Evolutionary conservation across 2,113 vertebrate species (phyloP).

Genomic region (Xenopus tropicalis): UCB_Xtro_10.0 CM004449.2:97810001-97810500

Average conservation of each 20-base stretch:
- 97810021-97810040: not conserved
- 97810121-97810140: not conserved
- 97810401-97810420: constrained; percentile 24
- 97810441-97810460: too few species aligned
- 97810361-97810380: constrained; percentile 62
- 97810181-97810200: not conserved
- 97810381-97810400: constrained; percentile 54
- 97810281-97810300: constrained; percentile 67
- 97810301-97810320: constrained; percentile 64
- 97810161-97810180: not conserved
- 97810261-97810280: constrained; percentile 55
- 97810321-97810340: constrained; percentile 65
- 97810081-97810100: not conserved
- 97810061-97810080: not conserved
- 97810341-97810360: constrained; percentile 57
- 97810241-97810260: constrained; percentile 43
- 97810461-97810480: too few species aligned
- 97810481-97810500: too few species aligned
- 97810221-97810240: not conserved
- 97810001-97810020: not conserved
- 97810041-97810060: not conserved
- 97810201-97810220: not conserved
- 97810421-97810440: not conserved
- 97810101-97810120: not conserved
- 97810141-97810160: not conserved